Base-by-base conservation (phyloP, 2,797 vertebrate genomes). In the Hoplostethus atlanticus region DNA sequence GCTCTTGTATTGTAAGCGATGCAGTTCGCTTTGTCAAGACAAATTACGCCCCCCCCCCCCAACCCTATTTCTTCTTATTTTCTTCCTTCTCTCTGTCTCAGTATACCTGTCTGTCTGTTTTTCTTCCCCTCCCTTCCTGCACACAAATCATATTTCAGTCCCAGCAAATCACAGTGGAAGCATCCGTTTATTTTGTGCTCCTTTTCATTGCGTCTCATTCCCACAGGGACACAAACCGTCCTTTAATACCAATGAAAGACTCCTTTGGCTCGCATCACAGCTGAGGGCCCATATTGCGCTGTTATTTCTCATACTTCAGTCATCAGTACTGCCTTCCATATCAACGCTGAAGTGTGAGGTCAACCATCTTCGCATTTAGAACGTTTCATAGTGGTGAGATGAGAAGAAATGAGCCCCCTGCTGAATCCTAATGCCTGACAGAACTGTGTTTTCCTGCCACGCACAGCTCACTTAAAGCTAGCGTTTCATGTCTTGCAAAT, bases 231-330 rank as follows among this genome's bases (percentile, higher is more conserved):
- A 87, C 85, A 86, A 84, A 77, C 59, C 5, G 34, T 76, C 56
- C 79, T 91, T 85, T 90, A 86, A 84, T 84, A 80, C 51, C 2
- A 67, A 90, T 86, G 63, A 92, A 87, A 90, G 81, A 58, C 80
- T 77, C 70, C 69, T 66, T 21, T 5, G 75, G 55, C 71, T 83
- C 4, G 53, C 65, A 80, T 79, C 85, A 70, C 84, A 73, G 77
- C 84, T 50, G 71, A 77, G 83, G 51, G 77, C 67, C 67, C 50
- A 21, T 34, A 48, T 65, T 72, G 53, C 68, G 64, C 47, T 75
- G 71, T 77, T 87, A 66, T 79, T 82, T 76, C 68, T 76, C 44
- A 80, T 31, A 36, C 79, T 76, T 80, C 59, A 71, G 48, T 79
- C 82, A 73, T 86, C 73, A 84, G 61, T 54, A 52, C 76, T 0